These are phyloP conservation scores for Anguilla marmorata DNA, from an alignment of 2,797 vertebrate genomes.

Conservation along the genomic window DNA sequence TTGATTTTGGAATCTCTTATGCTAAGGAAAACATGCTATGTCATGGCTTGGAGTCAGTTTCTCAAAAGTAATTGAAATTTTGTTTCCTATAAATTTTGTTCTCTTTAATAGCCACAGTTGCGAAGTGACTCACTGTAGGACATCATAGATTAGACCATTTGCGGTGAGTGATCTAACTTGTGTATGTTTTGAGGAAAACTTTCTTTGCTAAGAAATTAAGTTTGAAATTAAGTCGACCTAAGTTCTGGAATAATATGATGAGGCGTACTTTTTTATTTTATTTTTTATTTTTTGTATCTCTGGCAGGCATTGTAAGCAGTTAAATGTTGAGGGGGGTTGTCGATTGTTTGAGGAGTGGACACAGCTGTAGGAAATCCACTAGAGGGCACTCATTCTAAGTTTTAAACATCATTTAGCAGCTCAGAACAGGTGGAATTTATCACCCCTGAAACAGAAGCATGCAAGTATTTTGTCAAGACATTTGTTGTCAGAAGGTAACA, in stretches of 20 bases:
- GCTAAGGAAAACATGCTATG: neutral
- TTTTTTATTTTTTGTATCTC: neutral
- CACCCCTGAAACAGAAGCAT: neutral
- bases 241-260: neutral
- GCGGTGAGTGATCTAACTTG: neutral
- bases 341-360: neutral
- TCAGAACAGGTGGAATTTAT: neutral
- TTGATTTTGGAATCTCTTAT: neutral
- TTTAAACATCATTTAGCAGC: neutral
- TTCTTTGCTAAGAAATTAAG: neutral
- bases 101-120: neutral
- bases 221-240: neutral
- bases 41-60: neutral
- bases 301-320: neutral
- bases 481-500: neutral
- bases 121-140: neutral
- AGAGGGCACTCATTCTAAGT: neutral
- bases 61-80: neutral
- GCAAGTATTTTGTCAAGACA: neutral
- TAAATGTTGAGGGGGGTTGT: neutral
- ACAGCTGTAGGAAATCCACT: neutral
- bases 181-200: neutral
- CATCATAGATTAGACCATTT: neutral
- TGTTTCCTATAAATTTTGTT: neutral
- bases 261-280: neutral